Evolutionary conservation across 2,888 invertebrate genomes (phyloP), one percentile per base, ranked within the genome.

Genomic region (Mythimna loreyi): DNA sequence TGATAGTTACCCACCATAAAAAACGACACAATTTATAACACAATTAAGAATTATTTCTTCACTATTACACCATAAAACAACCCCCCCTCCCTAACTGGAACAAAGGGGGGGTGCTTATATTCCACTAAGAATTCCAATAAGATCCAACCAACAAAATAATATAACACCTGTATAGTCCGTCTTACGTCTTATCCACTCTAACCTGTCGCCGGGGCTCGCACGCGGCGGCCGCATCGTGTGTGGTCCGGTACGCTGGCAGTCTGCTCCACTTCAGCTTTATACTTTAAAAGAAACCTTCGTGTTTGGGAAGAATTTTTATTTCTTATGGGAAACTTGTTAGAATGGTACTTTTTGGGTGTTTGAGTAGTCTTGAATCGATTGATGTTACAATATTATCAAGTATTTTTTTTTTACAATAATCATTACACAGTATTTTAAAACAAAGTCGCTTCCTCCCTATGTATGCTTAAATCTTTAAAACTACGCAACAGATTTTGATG

Each of bases 151-250:
- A 2, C n/a, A 45, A 45, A 45, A 19, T 45, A 45, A n/a, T n/a
- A 45, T 40, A n/a, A n/a, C n/a, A 40, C 16, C 40, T 16, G 40
- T 45, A 2, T 7, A 49, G 13, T 40, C 40, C 40, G 47, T 47
- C n/a, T 1, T 3, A 19, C 0, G 66, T 49, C 80, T 6, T n/a
- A 68, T 83, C 83, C 84, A 63, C 47, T 3, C 16, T 71, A 63
- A 3, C 8, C 53, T 6, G 7, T 1, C 72, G 65, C 3, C n/a
- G 50, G 58, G 58, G 69, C 0, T 80, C 83, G 83, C 81, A 70
- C 72, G 82, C 76, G 79, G 86, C 82, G 85, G 72, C 63, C 80
- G 57, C 86, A 58, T 43, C 87, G 87, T 87, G 87, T 87, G 87
- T 87, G 87, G 87, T 87, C 87, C 78, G 61, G 11, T 62, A 75